Conservation (phyloP, 2,797 vertebrate species). For the Gymnocypris eckloni region DNA sequence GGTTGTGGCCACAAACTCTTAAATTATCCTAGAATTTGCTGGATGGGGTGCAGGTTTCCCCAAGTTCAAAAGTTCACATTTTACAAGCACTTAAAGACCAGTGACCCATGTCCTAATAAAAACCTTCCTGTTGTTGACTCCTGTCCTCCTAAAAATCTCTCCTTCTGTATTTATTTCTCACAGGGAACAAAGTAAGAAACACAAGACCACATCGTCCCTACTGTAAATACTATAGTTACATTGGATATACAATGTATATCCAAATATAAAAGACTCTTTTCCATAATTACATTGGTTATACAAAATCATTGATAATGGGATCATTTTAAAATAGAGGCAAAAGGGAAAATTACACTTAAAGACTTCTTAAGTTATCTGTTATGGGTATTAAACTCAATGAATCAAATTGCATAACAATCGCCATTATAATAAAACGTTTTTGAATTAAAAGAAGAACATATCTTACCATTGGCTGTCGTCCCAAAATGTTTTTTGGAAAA, state of each 20-base stretch:
- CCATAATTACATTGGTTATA: neutral
- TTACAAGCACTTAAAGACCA: constrained; percentile 49
- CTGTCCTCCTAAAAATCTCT: neutral
- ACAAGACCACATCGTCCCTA: neutral
- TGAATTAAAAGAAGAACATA: neutral
- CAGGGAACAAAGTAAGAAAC: neutral
- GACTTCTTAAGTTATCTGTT: neutral
- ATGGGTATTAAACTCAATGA: neutral
- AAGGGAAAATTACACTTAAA: neutral
- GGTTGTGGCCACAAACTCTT: constrained; percentile 41
- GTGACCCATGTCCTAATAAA: constrained; percentile 54
- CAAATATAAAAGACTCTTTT: too few relatives aligned
- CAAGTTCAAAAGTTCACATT: constrained; percentile 64
- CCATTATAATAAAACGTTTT: neutral
- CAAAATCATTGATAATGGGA: neutral
- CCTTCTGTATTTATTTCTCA: neutral
- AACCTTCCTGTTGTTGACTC: constrained; percentile 47
- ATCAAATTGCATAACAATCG: neutral
- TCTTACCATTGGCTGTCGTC: constrained; percentile 41
- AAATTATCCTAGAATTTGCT: constrained; percentile 7
- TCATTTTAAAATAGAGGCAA: neutral
- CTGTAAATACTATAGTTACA: neutral
- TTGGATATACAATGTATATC: neutral
- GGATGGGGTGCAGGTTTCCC: constrained; percentile 49
- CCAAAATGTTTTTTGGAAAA: constrained; percentile 21